Evolutionary conservation across 1,140 invertebrate genomes (phyloP).

Genomic region (Tenebrio molitor): DNA sequence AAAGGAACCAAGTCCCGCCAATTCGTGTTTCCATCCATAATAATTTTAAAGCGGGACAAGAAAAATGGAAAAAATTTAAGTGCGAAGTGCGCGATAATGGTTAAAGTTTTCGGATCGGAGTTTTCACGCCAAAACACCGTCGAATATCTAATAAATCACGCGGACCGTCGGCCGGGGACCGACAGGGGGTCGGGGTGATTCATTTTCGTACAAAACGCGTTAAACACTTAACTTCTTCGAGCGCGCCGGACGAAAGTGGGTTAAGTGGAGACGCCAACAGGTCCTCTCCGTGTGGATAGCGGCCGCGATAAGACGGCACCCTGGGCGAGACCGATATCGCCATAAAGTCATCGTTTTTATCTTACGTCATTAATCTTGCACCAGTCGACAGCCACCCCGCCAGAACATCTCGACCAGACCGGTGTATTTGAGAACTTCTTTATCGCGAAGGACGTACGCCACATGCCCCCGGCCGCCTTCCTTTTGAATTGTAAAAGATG

Average conservation of each 20-base stretch:
- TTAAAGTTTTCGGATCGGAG: constrained; percentile 48
- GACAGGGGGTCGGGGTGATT: constrained; percentile 42
- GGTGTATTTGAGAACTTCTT: constrained; percentile 47
- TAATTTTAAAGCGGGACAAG: constrained; percentile 29
- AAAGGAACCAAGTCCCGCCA: background rate
- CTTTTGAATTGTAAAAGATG: background rate
- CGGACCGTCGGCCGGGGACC: constrained; percentile 1
- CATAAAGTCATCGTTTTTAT: constrained; percentile 56
- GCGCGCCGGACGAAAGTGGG: constrained; percentile 44
- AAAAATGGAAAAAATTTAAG: constrained; percentile 44
- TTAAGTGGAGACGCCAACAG: constrained; percentile 56
- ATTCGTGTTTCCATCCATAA: constrained; percentile 26
- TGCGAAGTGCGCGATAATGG: constrained; percentile 50
- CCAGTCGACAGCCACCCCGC: constrained; percentile 24
- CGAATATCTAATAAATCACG: constrained; percentile 52
- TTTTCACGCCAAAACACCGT: constrained; percentile 46
- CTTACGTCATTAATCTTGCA: constrained; percentile 53
- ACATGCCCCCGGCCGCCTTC: background rate
- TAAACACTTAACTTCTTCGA: constrained; percentile 46
- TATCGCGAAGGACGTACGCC: background rate
- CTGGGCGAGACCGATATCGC: constrained; percentile 51
- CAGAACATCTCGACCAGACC: constrained; percentile 36
- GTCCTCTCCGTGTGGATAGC: constrained; percentile 46
- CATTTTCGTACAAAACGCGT: constrained; percentile 50
- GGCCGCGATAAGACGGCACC: constrained; percentile 43